Evolutionary conservation across 2,113 vertebrate species (phyloP), one percentile per base, ranked within the genome.

Genomic region (Pampusana beccarii): DNA sequence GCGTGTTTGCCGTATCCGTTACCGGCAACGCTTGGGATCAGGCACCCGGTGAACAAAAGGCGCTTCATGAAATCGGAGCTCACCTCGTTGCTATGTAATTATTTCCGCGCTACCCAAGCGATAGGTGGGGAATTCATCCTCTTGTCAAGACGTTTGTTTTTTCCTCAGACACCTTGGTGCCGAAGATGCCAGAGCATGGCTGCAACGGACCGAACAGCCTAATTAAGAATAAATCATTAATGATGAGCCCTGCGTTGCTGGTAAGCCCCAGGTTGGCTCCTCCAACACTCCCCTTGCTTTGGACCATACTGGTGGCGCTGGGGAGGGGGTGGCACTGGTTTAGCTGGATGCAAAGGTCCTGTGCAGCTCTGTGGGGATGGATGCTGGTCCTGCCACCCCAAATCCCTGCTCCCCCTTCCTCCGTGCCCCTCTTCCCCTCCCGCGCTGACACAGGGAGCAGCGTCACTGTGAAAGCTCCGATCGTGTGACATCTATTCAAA

Each of bases 321-420:
- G 26, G 48, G 48, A 65, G 33, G 42, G 64, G 2, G 3, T 4
- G 36, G 44, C 12, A 1, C 29, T 1, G 4, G 10, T 82, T 56
- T 2, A 4, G 13, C 31, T 2, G 34, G 11, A 1, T 2, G 23
- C 16, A 12, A 19, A 50, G 13, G 36, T 70, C 8, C 69, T 3
- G 1, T 0, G 75, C 23, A 2, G n/a, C n/a, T 36, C 50, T 2
- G 0, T 3, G 16, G 75, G 19, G 36, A 3, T 8, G 2, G 64
- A 10, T 18, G 0, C 17, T 6, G 34, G 5, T 8, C 15, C 28
- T 20, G 58, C 54, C 20, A 1, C 84, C 71, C 14, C 3, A 8
- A 6, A 16, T 50, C 61, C 44, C 51, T 4, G 66, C 65, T 54
- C 29, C 13, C 8, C 38, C 2, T 36, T 33, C 31, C 57, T 14